Percentiles rank a stretch among this genome's conserved stretches.
These are phyloP conservation scores for Borostomias antarcticus DNA, from an alignment of 2,797 vertebrate species.

Conservation along the genomic window DNA sequence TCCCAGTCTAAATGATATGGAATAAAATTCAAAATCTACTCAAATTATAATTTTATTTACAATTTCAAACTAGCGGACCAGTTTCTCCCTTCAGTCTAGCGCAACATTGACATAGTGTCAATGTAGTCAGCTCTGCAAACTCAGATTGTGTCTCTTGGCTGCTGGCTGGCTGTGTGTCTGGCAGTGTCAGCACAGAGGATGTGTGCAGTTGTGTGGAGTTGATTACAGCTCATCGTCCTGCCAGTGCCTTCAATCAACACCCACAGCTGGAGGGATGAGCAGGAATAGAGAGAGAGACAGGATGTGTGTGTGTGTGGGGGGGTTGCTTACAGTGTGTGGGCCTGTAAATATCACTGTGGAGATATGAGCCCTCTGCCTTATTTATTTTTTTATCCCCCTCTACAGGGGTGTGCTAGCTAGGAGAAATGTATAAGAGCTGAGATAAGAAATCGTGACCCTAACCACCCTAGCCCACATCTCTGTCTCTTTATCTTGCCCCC, in stretches of 20 bases:
- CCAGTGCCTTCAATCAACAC: constrained; percentile 67
- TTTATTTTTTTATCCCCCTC: constrained; percentile 29
- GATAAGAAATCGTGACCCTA: constrained; percentile 59
- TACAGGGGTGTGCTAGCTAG: constrained; percentile 43
- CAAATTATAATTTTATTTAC: constrained; percentile 9
- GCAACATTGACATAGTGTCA: constrained; percentile 56
- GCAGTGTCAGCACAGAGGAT: constrained; percentile 61
- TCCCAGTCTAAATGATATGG: no score
- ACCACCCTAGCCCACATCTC: constrained; percentile 58
- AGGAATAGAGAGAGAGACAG: no score
- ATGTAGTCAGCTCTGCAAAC: constrained; percentile 67
- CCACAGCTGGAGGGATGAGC: constrained; percentile 60
- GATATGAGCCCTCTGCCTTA: constrained; percentile 57
- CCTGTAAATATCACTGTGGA: constrained; percentile 57
- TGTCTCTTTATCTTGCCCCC: constrained; percentile 61
- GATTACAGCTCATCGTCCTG: constrained; percentile 72
- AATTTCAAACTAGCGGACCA: constrained; percentile 4
- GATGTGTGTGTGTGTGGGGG: constrained; percentile 56
- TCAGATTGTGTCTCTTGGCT: constrained; percentile 68
- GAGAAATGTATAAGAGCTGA: constrained; percentile 65
- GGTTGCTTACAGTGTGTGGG: no score
- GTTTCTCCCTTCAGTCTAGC: no score
- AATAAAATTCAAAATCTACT: no score
- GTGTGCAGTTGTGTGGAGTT: constrained; percentile 68
- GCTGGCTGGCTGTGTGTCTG: constrained; percentile 54